Evolutionary conservation across 1,140 invertebrate genomes (phyloP).

Genomic region (Laupala kohalensis): DNA sequence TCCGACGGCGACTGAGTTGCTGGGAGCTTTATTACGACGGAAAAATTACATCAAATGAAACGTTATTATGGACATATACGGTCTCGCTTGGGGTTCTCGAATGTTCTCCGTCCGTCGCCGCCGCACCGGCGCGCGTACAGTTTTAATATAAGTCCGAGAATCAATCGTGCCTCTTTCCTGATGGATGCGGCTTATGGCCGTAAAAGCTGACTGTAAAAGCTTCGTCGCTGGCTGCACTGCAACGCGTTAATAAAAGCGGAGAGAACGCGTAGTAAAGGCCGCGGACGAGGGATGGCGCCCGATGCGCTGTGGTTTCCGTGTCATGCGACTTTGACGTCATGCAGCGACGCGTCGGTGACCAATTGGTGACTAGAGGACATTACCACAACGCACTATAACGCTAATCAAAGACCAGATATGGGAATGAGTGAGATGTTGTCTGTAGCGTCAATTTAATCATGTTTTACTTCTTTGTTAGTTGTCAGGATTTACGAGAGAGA

Average conservation of each 20-base stretch:
- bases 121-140: background rate
- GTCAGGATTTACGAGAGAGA: too few species aligned
- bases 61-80: background rate
- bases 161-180: background rate
- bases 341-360: too few species aligned
- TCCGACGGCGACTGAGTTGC: too few species aligned
- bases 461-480: too few species aligned
- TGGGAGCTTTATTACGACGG: background rate
- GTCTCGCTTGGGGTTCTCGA: background rate
- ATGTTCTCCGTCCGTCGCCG: background rate
- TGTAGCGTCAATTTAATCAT: too few species aligned
- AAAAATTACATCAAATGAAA: background rate
- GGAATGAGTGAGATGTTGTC: too few species aligned
- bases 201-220: background rate
- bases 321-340: too few species aligned
- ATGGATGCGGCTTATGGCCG: background rate
- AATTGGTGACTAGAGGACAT: too few species aligned
- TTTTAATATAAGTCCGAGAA: background rate
- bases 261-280: background rate
- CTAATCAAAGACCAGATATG: too few species aligned
- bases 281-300: too few species aligned
- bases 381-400: too few species aligned
- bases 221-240: background rate
- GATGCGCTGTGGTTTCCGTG: too few species aligned
- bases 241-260: background rate